Conservation (phyloP, 2,113 vertebrate species). For the Balaeniceps rex region DNA sequence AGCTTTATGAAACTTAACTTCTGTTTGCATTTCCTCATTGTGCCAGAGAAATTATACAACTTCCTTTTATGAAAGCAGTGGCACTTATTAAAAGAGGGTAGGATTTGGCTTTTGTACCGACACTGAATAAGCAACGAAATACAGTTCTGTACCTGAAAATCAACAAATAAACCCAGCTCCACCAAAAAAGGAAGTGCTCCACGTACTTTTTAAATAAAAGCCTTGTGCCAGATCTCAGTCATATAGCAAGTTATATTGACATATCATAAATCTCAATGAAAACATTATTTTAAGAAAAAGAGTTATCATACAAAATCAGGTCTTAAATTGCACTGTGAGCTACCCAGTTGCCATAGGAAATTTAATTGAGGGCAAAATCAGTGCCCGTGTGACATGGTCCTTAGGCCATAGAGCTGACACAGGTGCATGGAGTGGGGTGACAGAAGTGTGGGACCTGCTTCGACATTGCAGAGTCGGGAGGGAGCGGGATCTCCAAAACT, state of each 20-base stretch:
- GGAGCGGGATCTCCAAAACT: not conserved
- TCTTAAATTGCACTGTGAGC: not conserved
- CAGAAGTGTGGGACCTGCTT: not conserved
- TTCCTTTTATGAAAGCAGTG: not conserved
- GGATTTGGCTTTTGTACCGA: not conserved
- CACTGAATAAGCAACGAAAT: not conserved
- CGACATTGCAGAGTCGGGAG: rapidly evolving
- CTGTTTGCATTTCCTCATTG: slow-evolving; percentile 1
- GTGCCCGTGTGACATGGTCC: rapidly evolving
- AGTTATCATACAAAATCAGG: not conserved
- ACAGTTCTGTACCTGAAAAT: not conserved
- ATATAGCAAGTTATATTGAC: not conserved
- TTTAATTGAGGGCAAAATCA: not conserved
- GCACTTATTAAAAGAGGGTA: not conserved
- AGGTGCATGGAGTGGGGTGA: not conserved
- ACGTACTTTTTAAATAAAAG: not conserved
- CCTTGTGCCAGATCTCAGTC: not conserved
- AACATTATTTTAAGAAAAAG: not conserved
- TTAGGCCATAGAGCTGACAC: not conserved
- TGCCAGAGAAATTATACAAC: not conserved
- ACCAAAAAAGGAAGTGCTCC: not conserved
- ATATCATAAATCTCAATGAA: not conserved
- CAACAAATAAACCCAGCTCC: not conserved
- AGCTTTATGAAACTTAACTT: not conserved
- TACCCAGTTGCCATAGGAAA: not conserved